Base-by-base conservation (phyloP, 2,797 vertebrate species). In the Apodemus agrarius region DNA sequence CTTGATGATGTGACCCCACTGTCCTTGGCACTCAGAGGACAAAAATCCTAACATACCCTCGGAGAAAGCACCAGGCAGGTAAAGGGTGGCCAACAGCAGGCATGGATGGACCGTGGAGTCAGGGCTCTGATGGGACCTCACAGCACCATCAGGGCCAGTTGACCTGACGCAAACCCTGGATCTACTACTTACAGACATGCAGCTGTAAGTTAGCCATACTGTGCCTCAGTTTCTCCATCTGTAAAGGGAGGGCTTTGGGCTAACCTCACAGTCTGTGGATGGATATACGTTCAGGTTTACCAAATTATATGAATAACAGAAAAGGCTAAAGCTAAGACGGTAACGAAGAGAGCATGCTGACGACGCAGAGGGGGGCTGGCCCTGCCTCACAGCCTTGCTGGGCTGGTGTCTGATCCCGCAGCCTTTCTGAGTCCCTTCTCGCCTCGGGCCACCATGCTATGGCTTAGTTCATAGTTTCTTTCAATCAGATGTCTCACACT, bases 1-100 rank as follows among this genome's bases (percentile, higher is more conserved):
- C 49, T 31, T 34, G 3, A 8, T 12, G 75, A 22, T 0, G 0
- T 2, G 1, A 69, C 5, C 13, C 31, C 7, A 0, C 74, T 19
- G 1, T 57, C 57, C 31, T 43, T 17, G 52, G 52, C 22, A 59
- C 34, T 6, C 6, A 6, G 52, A 63, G 6, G 31, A 34, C 1
- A 6, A 31, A 31, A 21, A n/a, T 69, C 21, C 22, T 26, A 7
- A 46, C 52, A 3, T 83, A 31, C 57, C 1, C 0, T 37, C 2
- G 49, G 40, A 7, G 57, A 72, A 40, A 19, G 83, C 65, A 61
- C 26, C 24, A 54, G 78, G 24, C n/a, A 12, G 4, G 5, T 11
- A 5, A 31, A 59, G 43, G 40, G 54, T 5, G 21, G 24, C 1
- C 1, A 14, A 29, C 49, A 37, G 21, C 5, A 13, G 16, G 24